Base-by-base conservation (phyloP, 2,113 vertebrate genomes). In the Tychaedon coryphoeus region DNA sequence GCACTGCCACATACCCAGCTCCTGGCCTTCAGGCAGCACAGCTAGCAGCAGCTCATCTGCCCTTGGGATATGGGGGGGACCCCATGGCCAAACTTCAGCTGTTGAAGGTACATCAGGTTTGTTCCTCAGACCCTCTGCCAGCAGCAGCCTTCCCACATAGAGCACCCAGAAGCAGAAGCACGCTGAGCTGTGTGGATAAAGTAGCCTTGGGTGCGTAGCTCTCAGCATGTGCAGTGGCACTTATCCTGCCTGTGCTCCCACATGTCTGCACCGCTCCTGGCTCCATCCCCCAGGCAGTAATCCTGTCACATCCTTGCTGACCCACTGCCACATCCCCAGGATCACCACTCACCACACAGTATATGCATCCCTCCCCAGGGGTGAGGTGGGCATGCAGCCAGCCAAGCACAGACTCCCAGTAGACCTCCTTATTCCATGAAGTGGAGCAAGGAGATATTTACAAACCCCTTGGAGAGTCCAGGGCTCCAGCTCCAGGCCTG, bases 171-270 rank as follows among this genome's bases (percentile, higher is more conserved):
- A 18, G 26, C 25, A 64, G 40, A 58, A 48, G 36, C 64, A 45
- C 1, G 2, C 58, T 58, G 71, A 73, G 64, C 36, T 57, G 4
- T n/a, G n/a, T 54, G 65, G 62, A 43, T 69, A 48, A 47, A 91
- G 64, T 29, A 76, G 50, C 45, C 54, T 33, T 69, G 48, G 24
- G 26, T 56, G 47, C 19, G 29, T 16, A 69, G 43, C 29, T 64
- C 14, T 67, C 34, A 31, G 75, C 26, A 72, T 0, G 1, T 14
- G 33, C 42, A 47, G 50, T 0, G 0, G 25, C 42, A 43, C 33
- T 70, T 42, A 62, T 24, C 20, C 56, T 90, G 42, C 25, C 10
- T 48, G 54, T 58, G 47, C 11, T 70, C 50, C 40, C 2, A 4
- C 34, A 62, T 24, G 17, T 40, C 51, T 75, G 40, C 58, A 72